These are phyloP conservation scores for Synergus laeviventris DNA, from an alignment of 2,888 invertebrate genomes.

Conservation along the genomic window DNA sequence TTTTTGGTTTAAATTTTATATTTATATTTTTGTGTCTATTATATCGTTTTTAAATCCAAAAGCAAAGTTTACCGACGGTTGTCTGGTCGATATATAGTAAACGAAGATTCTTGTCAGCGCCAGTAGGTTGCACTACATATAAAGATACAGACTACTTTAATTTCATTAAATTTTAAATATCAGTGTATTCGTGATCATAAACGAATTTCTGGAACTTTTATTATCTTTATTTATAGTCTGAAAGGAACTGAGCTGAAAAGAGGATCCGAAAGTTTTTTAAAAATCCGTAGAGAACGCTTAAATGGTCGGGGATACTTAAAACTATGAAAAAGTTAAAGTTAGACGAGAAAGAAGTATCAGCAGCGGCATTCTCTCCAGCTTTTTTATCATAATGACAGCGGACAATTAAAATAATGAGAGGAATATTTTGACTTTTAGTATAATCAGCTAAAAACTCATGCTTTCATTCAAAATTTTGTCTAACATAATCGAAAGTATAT, in stretches of 20 bases:
- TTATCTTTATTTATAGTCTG: not conserved
- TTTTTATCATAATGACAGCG: not conserved
- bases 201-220: not conserved
- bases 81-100: not conserved
- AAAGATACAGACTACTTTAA: not conserved
- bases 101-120: not conserved
- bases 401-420: no score
- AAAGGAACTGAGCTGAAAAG: not conserved
- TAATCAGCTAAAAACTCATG: not conserved
- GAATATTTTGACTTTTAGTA: not conserved
- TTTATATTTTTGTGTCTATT: not conserved
- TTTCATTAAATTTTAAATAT: not conserved
- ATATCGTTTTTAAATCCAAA: not conserved
- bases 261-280: not conserved
- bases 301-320: not conserved
- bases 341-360: not conserved
- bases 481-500: not conserved
- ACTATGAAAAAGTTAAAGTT: not conserved
- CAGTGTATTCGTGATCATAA: not conserved
- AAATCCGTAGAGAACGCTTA: not conserved
- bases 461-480: not conserved
- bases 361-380: not conserved
- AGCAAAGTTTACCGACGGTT: constrained; percentile 33
- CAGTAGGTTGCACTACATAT: not conserved
- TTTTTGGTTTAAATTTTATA: no score